These are phyloP conservation scores for Seriola aureovittata DNA, from an alignment of 2,113 vertebrate species.

Conservation along the genomic window DNA sequence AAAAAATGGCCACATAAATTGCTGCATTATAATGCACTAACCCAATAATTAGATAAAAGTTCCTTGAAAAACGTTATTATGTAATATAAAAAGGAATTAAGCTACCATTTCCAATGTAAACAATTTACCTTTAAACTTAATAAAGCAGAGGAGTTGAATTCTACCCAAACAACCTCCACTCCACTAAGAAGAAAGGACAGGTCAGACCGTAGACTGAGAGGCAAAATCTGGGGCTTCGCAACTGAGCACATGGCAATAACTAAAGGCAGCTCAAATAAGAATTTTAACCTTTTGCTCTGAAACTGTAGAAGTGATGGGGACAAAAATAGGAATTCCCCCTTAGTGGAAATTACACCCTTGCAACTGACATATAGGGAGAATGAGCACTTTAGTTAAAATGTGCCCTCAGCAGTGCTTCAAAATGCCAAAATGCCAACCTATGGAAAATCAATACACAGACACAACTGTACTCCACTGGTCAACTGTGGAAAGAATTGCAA, in stretches of 20 bases:
- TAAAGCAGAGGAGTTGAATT: neutral
- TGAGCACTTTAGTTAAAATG: neutral
- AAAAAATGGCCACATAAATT: no score
- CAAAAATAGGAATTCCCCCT: neutral
- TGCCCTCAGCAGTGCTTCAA: neutral
- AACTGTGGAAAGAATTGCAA: neutral
- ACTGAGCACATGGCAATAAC: no score
- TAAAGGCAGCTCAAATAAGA: no score
- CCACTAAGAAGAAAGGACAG: no score
- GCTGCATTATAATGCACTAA: no score
- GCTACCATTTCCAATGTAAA: neutral
- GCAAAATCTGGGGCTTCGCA: no score
- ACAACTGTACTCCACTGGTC: neutral
- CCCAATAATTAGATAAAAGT: no score
- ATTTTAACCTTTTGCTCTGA: neutral
- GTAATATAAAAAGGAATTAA: neutral
- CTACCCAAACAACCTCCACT: no score
- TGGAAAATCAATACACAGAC: conserved; percentile 1
- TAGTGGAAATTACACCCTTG: neutral
- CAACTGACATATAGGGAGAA: neutral
- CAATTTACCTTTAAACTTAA: neutral
- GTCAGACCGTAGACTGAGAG: no score
- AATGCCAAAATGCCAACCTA: conserved; percentile 7
- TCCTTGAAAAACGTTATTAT: neutral
- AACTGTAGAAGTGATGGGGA: neutral